These are phyloP conservation scores for Cirrhinus molitorella DNA, from an alignment of 2,797 vertebrate genomes.

Conservation along the genomic window DNA sequence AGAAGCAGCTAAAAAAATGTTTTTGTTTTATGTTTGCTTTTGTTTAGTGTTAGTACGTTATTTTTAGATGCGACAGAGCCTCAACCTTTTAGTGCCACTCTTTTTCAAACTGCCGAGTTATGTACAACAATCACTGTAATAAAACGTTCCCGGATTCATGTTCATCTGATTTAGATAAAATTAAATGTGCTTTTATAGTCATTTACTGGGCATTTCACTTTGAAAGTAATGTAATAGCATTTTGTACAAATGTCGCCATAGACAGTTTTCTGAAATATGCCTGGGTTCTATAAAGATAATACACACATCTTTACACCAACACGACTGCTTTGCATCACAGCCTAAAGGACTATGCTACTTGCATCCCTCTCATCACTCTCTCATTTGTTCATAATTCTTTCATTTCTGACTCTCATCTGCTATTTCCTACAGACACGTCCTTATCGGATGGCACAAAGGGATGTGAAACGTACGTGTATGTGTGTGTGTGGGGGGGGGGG, in stretches of 20 bases:
- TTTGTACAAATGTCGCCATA: background rate
- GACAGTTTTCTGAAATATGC: background rate
- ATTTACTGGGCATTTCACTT: background rate
- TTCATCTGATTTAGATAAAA: background rate
- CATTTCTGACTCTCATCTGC: slow-evolving; percentile 17
- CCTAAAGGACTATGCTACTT: background rate
- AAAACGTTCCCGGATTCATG: background rate
- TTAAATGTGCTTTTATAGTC: background rate
- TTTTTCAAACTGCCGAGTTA: background rate
- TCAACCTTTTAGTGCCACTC: background rate
- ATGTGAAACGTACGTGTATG: slow-evolving; percentile 17
- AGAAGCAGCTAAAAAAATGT: too few relatives aligned
- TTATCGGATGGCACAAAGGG: background rate
- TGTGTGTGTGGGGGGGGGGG: background rate
- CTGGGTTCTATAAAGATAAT: background rate
- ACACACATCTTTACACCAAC: background rate
- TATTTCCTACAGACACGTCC: slow-evolving; percentile 21
- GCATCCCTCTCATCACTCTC: background rate
- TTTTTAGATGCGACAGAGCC: background rate
- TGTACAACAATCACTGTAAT: background rate
- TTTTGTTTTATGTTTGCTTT: background rate
- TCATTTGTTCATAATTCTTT: slow-evolving; percentile 30
- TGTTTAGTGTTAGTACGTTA: background rate
- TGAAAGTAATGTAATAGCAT: background rate
- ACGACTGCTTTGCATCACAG: background rate